Base-by-base conservation (phyloP, 2,888 invertebrate species). In the Agriopis aurantiaria region DNA sequence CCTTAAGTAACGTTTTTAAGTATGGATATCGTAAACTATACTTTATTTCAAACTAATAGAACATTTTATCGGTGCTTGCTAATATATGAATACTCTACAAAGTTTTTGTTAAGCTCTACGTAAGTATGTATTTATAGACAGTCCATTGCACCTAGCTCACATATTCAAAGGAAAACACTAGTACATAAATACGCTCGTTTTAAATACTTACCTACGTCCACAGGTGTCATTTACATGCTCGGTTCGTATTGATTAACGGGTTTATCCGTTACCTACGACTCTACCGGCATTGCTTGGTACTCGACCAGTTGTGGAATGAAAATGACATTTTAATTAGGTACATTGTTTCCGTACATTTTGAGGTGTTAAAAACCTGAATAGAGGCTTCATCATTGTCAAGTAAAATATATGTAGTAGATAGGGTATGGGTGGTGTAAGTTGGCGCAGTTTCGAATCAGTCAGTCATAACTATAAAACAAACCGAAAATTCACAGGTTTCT, bases 221-320 rank as follows among this genome's bases (percentile, higher is more conserved):
- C 68, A 76, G 71, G 74, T 76, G 75, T 73, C 71, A 74, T 74
- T 75, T 74, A 71, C 75, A 75, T 72, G 72, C 74, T 72, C 65
- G 40, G 45, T 8, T 8, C 43, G 73, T 77, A 77, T 78, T 76
- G 77, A 78, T 78, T 76, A 76, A 73, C 74, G 71, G 73, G 75
- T 71, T 76, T 73, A 75, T 72, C 69, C 69, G 71, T 69, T 67
- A 61, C 62, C 73, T 69, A 68, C 66, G 68, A 65, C 40, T 69
- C 64, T 65, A 51, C 55, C 55, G 56, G 60, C 61, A 10, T 59
- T 59, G 48, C 63, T 52, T 12, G 62, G 53, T 61, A 43, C 45
- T 17, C 58, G 41, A 58, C 12, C 46, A 46, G 46, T 41, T 55
- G 14, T 41, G n/a, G 23, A 33, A 46, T 49, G 55, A 43, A 65